These are phyloP conservation scores for Triplophysa siluroides DNA, from an alignment of 2,113 vertebrate genomes.

Conservation along the genomic window DNA sequence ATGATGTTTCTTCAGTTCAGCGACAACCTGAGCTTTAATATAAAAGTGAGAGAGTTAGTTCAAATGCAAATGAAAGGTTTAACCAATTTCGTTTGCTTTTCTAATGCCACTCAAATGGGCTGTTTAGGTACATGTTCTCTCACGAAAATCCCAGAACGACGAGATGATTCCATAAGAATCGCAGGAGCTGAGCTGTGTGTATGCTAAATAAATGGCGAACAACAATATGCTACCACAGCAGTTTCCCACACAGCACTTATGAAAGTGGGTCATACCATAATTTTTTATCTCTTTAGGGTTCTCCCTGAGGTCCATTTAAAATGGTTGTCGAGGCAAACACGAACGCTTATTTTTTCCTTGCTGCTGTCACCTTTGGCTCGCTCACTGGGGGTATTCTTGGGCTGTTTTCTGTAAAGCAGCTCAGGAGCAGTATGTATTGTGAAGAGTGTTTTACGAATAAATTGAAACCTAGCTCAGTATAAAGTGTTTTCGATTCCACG, in stretches of 20 bases:
- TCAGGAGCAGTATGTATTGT: neutral
- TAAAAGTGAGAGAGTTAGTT: slow-evolving; percentile 38
- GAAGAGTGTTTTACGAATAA: neutral
- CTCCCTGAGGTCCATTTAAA: slow-evolving; percentile 17
- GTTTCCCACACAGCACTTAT: slow-evolving; percentile 46
- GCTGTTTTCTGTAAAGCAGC: neutral
- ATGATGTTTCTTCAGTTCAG: slow-evolving; percentile 70
- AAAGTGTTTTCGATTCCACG: neutral
- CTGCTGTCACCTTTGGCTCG: neutral
- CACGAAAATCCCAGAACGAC: slow-evolving; percentile 62
- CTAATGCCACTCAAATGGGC: slow-evolving; percentile 68
- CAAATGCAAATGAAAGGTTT: slow-evolving; percentile 67
- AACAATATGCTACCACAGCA: slow-evolving; percentile 56
- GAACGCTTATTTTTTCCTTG: neutral
- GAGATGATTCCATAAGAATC: slow-evolving; percentile 48
- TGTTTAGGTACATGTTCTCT: slow-evolving; percentile 65
- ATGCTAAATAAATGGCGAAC: slow-evolving; percentile 51
- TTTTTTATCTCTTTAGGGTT: slow-evolving; percentile 31
- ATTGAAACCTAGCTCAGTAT: neutral
- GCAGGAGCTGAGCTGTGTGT: slow-evolving; percentile 51
- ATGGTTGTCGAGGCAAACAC: neutral
- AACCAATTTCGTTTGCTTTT: slow-evolving; percentile 69
- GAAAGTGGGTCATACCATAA: slow-evolving; percentile 36
- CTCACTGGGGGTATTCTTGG: neutral
- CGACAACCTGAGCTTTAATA: slow-evolving; percentile 64